Base-by-base conservation (phyloP, 2,113 vertebrate genomes). In the Chloropsis hardwickii region DNA sequence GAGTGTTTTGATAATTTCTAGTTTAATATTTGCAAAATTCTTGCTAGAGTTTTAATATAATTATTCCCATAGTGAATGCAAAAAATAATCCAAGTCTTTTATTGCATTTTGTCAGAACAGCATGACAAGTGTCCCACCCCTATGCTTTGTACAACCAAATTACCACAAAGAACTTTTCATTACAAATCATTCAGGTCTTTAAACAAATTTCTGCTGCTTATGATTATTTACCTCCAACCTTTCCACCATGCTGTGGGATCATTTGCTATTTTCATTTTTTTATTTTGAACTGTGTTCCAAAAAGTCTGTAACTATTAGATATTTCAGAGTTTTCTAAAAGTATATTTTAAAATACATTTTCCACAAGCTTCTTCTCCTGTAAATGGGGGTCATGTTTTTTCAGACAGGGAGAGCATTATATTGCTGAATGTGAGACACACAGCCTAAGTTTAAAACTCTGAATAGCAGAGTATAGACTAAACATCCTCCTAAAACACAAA, bases 61-160 rank as follows among this genome's bases (percentile, higher is more conserved):
- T 85, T 82, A 65, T 69, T 72, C 44, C 50, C 42, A 25, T 4
- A 48, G 29, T 8, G 6, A 80, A 79, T 57, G 45, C 45, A 89
- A 89, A 92, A 92, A 96, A 69, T 72, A 72, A 87, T 29, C 53
- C n/a, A 60, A 84, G 47, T 29, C 42, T 37, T 95, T 94, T 85
- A 69, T 76, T 42, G 11, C 70, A 61, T 65, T 91, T 74, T 85
- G 28, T 61, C 66, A 62, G 73, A 79, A 28, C 4, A 85, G 25
- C 53, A 48, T 9, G 31, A 64, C 35, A 31, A 86, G 23, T 5
- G 21, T 66, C 37, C 60, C 4, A 0, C 14, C 33, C 31, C 7
- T 13, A 29, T 14, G 18, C 11, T 83, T 56, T 11, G 69, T 45
- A 87, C 16, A 57, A 31, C 25, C 65, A 72, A 84, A 87, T 33